Percentiles rank a stretch among this genome's conserved stretches.
phyloP scores from a whole-genome alignment of 2,888 invertebrate species.

The Lysandra bellargus region DNA sequence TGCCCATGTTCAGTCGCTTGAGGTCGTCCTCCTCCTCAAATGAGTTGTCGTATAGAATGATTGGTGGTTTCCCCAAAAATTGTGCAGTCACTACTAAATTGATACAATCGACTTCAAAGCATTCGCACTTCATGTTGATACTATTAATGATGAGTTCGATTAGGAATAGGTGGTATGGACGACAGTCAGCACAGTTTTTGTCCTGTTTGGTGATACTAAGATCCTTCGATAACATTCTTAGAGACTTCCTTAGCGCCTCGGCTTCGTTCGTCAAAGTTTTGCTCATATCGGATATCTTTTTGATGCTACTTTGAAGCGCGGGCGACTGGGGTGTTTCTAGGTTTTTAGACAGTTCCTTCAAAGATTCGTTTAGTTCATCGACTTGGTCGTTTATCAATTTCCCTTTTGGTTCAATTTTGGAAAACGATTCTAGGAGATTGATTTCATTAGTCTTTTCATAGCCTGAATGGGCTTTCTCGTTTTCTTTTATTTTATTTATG shows the following conservation, averaged over 20 bases:
- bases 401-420: conserved; percentile 51
- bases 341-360: conserved; percentile 50
- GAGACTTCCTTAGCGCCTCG: conserved; percentile 64
- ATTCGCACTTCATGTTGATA: conserved; percentile 76
- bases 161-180: conserved; percentile 71
- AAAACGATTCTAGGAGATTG: conserved; percentile 45
- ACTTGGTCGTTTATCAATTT: conserved; percentile 44
- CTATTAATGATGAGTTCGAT: conserved; percentile 72
- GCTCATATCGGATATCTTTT: conserved; percentile 68
- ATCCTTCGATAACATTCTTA: conserved; percentile 62
- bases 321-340: conserved; percentile 47
- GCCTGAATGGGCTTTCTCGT: conserved; percentile 11
- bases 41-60: conserved; percentile 64
- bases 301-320: conserved; percentile 55
- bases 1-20: conserved; percentile 65
- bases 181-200: conserved; percentile 55
- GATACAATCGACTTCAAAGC: conserved; percentile 68
- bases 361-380: conserved; percentile 44
- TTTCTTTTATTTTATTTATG: not conserved
- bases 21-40: conserved; percentile 66
- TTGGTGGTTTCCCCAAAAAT: conserved; percentile 68
- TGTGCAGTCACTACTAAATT: conserved; percentile 67
- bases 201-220: conserved; percentile 62
- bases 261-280: conserved; percentile 68
- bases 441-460: conserved; percentile 39